Evolutionary conservation across 1,140 invertebrate species (phyloP).

Genomic region (Proales similis): DNA sequence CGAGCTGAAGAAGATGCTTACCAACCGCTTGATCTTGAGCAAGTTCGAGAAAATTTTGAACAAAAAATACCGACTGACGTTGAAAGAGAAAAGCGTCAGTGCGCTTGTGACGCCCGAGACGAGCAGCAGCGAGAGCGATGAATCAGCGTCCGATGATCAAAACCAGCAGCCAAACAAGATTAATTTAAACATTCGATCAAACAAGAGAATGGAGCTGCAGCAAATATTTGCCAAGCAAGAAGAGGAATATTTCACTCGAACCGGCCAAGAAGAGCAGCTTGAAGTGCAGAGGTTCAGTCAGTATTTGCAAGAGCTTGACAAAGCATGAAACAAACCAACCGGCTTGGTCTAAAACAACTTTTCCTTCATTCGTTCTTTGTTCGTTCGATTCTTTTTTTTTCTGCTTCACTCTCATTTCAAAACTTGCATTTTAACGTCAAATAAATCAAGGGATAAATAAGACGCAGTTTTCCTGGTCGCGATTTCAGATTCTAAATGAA

Average conservation of each 20-base stretch:
- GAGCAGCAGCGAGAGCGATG: not conserved
- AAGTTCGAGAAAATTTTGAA: constrained; percentile 24
- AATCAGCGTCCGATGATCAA: not conserved
- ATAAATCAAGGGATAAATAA: no score
- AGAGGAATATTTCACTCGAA: constrained; percentile 15
- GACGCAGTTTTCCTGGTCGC: no score
- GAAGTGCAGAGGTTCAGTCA: no score
- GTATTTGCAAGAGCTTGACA: no score
- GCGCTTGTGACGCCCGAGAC: not conserved
- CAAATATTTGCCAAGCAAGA: constrained; percentile 28
- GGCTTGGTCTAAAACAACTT: no score
- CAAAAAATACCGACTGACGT: constrained; percentile 13
- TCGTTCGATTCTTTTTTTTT: not conserved
- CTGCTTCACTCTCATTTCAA: not conserved
- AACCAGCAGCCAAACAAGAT: constrained; percentile 9
- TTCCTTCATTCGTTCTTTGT: no score
- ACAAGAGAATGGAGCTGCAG: constrained; percentile 10
- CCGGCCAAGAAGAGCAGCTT: not conserved
- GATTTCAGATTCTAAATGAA: no score
- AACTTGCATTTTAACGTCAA: no score
- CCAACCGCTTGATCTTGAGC: not conserved
- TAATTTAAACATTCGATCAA: constrained; percentile 37
- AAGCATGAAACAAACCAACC: no score
- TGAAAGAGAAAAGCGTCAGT: not conserved
- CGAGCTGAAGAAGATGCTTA: constrained; percentile 16